These are phyloP conservation scores for Colistium nudipinnis DNA, from an alignment of 2,113 vertebrate genomes.

Conservation along the genomic window DNA sequence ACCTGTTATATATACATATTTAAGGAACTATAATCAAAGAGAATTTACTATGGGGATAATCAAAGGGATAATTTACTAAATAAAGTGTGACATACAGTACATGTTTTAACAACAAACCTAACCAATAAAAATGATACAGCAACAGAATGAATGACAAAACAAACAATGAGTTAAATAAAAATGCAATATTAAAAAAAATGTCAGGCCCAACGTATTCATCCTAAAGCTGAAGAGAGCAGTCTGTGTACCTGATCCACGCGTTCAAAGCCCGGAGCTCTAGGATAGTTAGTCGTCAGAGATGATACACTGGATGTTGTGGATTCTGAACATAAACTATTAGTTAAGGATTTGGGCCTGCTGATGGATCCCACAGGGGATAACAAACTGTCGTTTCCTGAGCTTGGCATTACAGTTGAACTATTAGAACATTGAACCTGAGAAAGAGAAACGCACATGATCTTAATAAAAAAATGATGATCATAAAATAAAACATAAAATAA, in stretches of 20 bases:
- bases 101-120: no score
- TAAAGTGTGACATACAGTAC: no score
- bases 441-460: slow-evolving; percentile 80
- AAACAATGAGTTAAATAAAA: slow-evolving; percentile 38
- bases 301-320: slow-evolving; percentile 84
- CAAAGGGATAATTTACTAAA: no score
- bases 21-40: background rate
- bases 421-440: slow-evolving; percentile 87
- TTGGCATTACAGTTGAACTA: slow-evolving; percentile 85
- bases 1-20: background rate
- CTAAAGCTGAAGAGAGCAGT: slow-evolving; percentile 59
- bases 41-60: no score
- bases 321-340: slow-evolving; percentile 86
- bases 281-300: slow-evolving; percentile 85
- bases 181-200: background rate
- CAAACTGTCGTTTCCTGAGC: slow-evolving; percentile 88
- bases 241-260: slow-evolving; percentile 88
- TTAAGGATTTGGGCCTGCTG: slow-evolving; percentile 85
- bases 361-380: slow-evolving; percentile 85
- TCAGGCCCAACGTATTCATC: slow-evolving; percentile 13
- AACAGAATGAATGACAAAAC: slow-evolving; percentile 39
- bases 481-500: slow-evolving; percentile 38
- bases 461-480: slow-evolving; percentile 57
- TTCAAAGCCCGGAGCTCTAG: slow-evolving; percentile 89
- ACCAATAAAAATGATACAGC: no score